Conservation (phyloP, 1,140 invertebrate species). For the Dreissena rostriformis region DNA sequence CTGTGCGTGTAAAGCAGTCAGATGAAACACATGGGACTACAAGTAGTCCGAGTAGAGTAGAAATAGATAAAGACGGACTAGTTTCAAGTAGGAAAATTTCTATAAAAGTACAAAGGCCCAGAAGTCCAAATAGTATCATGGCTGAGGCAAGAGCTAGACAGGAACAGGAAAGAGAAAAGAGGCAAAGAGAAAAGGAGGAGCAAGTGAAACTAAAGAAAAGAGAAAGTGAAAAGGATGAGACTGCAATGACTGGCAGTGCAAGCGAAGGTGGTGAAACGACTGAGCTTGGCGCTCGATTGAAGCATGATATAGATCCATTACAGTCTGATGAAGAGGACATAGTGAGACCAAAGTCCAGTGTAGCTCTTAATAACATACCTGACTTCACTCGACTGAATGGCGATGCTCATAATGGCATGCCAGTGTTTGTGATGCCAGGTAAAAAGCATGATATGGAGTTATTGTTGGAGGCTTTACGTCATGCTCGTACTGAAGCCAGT, state of each 20-base stretch:
- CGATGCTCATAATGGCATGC: slow-evolving; percentile 49
- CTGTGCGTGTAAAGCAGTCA: slow-evolving; percentile 35
- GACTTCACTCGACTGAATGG: slow-evolving; percentile 41
- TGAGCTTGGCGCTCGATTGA: slow-evolving; percentile 7
- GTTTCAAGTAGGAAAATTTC: slow-evolving; percentile 49
- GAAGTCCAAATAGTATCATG: slow-evolving; percentile 63
- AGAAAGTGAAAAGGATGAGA: slow-evolving; percentile 52
- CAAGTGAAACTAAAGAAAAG: slow-evolving; percentile 38
- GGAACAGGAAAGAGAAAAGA: slow-evolving; percentile 56
- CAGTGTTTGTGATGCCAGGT: slow-evolving; percentile 64
- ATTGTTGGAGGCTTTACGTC: slow-evolving; percentile 66
- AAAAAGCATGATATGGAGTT: slow-evolving; percentile 64
- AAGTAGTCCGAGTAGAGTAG: slow-evolving; percentile 15
- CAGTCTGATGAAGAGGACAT: slow-evolving; percentile 57
- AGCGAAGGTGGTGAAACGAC: slow-evolving; percentile 51
- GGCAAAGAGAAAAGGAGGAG: slow-evolving; percentile 52
- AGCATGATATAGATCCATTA: slow-evolving; percentile 42
- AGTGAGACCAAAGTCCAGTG: slow-evolving; percentile 28
- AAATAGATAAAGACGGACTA: slow-evolving; percentile 5
- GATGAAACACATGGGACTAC: slow-evolving; percentile 36
- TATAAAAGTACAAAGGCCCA: slow-evolving; percentile 56
- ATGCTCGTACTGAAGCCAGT: slow-evolving; percentile 68
- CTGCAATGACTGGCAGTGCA: slow-evolving; percentile 55
- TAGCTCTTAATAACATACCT: slow-evolving; percentile 26
- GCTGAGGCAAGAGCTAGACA: slow-evolving; percentile 61